A percentile compares a stretch with the other conserved stretches of the same genome.
Evolutionary conservation across 2,113 vertebrate genomes (phyloP).

Genomic region (Xyrauchen texanus): DNA sequence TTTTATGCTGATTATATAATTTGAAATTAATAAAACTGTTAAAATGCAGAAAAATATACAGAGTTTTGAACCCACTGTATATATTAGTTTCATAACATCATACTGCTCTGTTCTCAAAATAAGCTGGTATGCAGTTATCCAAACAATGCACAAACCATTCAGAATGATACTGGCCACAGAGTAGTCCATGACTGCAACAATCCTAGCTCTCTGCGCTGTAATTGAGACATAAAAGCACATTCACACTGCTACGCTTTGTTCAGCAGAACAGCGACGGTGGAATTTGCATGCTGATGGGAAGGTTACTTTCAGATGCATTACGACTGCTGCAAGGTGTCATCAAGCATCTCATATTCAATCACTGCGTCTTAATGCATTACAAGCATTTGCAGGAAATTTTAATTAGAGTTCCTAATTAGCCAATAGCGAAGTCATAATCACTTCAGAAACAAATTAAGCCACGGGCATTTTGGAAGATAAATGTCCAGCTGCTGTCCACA

Average conservation of each 20-base stretch:
- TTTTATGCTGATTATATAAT: too few species aligned
- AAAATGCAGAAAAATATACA: too few species aligned
- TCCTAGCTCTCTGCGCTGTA: constrained; percentile 5
- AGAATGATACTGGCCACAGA: not conserved
- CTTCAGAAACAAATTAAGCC: constrained; percentile 76
- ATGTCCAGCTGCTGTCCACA: constrained; percentile 59
- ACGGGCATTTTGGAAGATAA: constrained; percentile 70
- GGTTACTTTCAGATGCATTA: constrained; percentile 51
- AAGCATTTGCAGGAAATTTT: constrained; percentile 77
- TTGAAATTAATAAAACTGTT: too few species aligned
- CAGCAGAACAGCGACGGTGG: constrained; percentile 33
- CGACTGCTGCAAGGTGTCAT: constrained; percentile 47
- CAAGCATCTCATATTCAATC: constrained; percentile 73
- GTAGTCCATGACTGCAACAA: not conserved
- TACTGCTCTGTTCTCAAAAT: not conserved
- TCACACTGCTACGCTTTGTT: constrained; percentile 42
- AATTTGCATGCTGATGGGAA: constrained; percentile 51
- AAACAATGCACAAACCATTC: not conserved
- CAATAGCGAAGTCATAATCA: constrained; percentile 75
- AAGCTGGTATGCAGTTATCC: not conserved
- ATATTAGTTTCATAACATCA: not conserved
- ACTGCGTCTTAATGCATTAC: constrained; percentile 73
- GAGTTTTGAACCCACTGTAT: too few species aligned
- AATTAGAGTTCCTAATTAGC: constrained; percentile 78
- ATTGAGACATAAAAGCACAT: constrained; percentile 50